A percentile compares a stretch with the other conserved stretches of the same genome.
These are phyloP conservation scores for Passer domesticus DNA, from an alignment of 2,113 vertebrate genomes.

Conservation along the genomic window DNA sequence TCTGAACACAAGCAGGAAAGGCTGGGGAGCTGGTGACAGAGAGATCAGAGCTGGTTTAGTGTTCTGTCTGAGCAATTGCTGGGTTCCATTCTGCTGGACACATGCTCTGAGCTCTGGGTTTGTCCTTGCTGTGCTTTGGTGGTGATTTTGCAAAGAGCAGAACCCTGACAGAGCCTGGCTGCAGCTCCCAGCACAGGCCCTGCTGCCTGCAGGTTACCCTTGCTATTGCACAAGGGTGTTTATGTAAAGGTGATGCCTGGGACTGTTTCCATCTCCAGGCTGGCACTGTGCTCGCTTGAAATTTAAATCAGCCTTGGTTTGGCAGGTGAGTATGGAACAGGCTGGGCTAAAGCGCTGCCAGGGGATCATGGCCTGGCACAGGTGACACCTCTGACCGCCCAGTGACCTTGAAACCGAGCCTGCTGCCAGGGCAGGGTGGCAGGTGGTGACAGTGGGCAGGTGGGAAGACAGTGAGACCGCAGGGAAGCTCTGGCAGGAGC, in stretches of 20 bases:
- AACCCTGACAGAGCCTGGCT: neutral
- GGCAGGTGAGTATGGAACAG: neutral
- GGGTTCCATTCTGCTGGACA: neutral
- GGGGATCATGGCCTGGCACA: neutral
- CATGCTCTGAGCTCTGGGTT: fast-evolving
- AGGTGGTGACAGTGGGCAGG: neutral
- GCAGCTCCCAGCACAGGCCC: neutral
- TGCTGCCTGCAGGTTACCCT: neutral
- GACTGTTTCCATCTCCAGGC: neutral
- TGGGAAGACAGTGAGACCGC: neutral
- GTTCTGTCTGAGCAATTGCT: neutral
- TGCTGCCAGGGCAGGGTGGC: fast-evolving
- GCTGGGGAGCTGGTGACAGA: neutral
- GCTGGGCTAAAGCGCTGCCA: neutral
- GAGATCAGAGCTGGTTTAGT: neutral
- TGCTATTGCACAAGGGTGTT: neutral
- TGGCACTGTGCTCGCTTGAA: neutral
- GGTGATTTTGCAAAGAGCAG: neutral
- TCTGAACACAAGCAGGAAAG: neutral
- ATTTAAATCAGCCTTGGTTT: neutral
- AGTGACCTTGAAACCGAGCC: neutral
- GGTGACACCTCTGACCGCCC: neutral
- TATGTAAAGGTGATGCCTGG: neutral
- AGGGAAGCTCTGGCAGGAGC: neutral
- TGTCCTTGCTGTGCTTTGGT: neutral